Evolutionary conservation across 2,797 vertebrate species (phyloP), one percentile per base, ranked within the genome.

Genomic region (Enteromius treurensis): DNA sequence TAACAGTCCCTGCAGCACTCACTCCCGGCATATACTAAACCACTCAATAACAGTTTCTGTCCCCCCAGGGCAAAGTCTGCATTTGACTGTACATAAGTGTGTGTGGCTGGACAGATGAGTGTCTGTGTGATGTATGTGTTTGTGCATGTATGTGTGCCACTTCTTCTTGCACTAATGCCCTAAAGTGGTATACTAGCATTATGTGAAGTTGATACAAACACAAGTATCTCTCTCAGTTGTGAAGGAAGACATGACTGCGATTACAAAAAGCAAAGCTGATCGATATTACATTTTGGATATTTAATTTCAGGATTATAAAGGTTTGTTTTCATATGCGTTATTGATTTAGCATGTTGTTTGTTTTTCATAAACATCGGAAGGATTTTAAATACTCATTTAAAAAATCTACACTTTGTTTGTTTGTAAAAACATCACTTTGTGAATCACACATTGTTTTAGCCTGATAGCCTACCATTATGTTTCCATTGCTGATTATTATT

Each of bases 161-260:
- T 45, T 69, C 55, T 42, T 68, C 49, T 58, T 79, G 67, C 75
- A 47, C 47, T 34, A 65, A 80, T 8, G 69, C 70, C 71, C 26
- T 80, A 21, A 68, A 58, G 53, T 67, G 4, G 5, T 53, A 71
- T 65, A 14, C 51, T 77, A 40, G 65, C 11, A 75, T 87, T 80
- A 85, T 82, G 26, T n/a, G 70, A 21, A 78, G 55, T 23, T 42
- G 69, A 80, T 71, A 62, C 73, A 40, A 70, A 86, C 81, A 85
- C 77, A 80, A 80, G 84, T 83, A 81, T 49, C 80, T 84, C 65
- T 81, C 58, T 80, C 34, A 10, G 77, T 74, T 73, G 80, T 67
- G 83, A 85, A 80, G 21, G 26, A 15, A 77, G 21, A 34, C 71
- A 86, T 85, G 42, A 9, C 5, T 60, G 70, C n/a, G 45, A 64